Conservation (phyloP, 1,140 invertebrate species). For the Radopholus similis region DNA sequence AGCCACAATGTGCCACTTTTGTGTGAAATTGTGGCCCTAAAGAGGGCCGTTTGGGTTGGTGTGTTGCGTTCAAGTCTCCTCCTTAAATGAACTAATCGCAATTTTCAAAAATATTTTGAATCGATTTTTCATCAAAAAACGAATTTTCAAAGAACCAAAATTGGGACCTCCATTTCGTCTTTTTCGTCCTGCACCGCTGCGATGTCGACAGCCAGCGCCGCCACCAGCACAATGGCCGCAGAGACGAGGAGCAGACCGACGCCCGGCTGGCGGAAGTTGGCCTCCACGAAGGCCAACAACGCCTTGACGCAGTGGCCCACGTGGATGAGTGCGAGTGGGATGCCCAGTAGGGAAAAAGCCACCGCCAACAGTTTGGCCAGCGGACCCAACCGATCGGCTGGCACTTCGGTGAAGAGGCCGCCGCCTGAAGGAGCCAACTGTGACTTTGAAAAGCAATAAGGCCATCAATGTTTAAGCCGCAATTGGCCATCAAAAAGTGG, state of each 20-base stretch:
- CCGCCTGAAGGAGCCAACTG: background rate
- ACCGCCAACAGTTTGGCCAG: background rate
- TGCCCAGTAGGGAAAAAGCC: slow-evolving; percentile 3
- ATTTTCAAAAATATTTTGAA: background rate
- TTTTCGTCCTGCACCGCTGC: background rate
- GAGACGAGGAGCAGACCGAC: background rate
- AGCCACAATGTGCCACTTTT: no score
- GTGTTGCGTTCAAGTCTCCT: no score
- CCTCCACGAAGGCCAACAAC: background rate
- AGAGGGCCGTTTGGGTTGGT: no score
- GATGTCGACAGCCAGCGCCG: background rate
- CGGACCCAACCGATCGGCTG: background rate
- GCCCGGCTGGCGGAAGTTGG: slow-evolving; percentile 1
- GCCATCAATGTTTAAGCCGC: no score
- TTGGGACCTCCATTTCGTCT: slow-evolving; percentile 6
- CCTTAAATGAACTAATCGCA: no score
- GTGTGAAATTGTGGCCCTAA: no score
- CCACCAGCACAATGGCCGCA: background rate
- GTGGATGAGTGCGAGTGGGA: slow-evolving; percentile 11
- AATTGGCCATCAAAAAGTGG: background rate
- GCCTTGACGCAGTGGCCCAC: slow-evolving; percentile 12
- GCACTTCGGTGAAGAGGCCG: background rate
- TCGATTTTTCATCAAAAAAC: background rate
- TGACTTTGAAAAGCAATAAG: no score
- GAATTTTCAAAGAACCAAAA: background rate